phyloP scores from a whole-genome alignment of 1,140 invertebrate genomes.

The Bombus fervidus region DNA sequence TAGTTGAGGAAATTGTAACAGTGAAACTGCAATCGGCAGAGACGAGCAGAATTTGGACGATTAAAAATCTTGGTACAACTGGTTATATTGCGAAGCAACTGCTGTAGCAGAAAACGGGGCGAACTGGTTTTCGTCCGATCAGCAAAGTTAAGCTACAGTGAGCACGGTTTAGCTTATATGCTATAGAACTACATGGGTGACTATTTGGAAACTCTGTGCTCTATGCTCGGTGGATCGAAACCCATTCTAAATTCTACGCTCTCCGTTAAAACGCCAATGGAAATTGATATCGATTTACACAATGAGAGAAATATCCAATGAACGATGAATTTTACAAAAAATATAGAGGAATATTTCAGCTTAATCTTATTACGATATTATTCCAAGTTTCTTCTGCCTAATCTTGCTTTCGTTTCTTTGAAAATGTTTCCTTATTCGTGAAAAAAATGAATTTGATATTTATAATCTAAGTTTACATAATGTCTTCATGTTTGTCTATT shows the following conservation, averaged over 20 bases:
- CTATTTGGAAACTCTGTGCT: constrained; percentile 9
- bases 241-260: not conserved
- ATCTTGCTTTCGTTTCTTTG: no score
- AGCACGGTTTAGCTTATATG: constrained; percentile 7
- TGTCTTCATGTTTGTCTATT: no score
- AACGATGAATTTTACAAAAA: not conserved
- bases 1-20: not conserved
- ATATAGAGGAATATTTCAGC: no score
- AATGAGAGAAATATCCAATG: not conserved
- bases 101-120: not conserved
- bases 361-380: no score
- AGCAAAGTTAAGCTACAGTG: constrained; percentile 15
- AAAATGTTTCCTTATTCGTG: no score
- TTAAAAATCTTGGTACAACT: not conserved
- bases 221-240: not conserved
- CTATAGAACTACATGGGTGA: constrained; percentile 7
- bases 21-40: not conserved
- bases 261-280: not conserved
- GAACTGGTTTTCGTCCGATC: constrained; percentile 14
- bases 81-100: not conserved
- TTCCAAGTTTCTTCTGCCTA: no score
- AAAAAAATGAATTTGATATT: no score
- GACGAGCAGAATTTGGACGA: not conserved
- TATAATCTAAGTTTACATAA: no score
- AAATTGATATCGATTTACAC: constrained; percentile 2